Percentiles rank a stretch among this genome's conserved stretches.
Evolutionary conservation across 2,113 vertebrate genomes (phyloP).

Genomic region (Cairina moschata): DNA sequence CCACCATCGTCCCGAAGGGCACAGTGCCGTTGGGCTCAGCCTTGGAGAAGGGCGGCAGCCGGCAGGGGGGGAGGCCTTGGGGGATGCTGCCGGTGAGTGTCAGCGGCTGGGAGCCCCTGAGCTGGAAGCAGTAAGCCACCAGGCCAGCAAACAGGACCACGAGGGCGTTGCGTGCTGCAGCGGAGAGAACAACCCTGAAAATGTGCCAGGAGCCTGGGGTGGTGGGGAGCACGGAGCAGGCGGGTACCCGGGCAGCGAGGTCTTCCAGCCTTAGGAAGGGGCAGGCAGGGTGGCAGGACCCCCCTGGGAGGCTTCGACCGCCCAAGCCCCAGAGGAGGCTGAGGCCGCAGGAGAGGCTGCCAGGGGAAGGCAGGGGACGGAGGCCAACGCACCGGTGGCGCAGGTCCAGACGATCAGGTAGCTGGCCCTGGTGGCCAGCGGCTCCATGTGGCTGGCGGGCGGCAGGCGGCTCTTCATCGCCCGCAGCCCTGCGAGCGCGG

Average conservation of each 20-base stretch:
- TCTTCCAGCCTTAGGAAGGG: background rate
- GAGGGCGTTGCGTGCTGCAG: conserved; percentile 84
- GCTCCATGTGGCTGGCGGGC: background rate
- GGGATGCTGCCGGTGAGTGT: conserved; percentile 85
- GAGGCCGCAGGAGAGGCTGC: background rate
- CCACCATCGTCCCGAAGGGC: conserved; percentile 82
- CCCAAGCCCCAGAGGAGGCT: fast-evolving
- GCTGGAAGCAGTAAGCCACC: conserved; percentile 87
- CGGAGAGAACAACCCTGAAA: fast-evolving
- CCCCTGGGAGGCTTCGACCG: background rate
- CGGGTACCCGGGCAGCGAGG: fast-evolving
- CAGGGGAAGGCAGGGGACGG: background rate
- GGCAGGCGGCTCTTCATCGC: conserved; percentile 80
- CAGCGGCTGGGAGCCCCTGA: conserved; percentile 79
- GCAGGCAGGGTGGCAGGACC: background rate
- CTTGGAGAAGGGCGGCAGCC: conserved; percentile 80
- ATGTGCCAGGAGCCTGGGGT: fast-evolving
- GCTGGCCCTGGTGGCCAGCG: conserved; percentile 60
- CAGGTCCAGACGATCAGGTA: conserved; percentile 80
- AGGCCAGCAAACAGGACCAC: conserved; percentile 88
- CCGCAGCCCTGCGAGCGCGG: conserved; percentile 76
- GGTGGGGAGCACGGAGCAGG: fast-evolving
- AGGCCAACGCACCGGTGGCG: conserved; percentile 80
- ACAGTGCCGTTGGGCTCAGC: conserved; percentile 79
- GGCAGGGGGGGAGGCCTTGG: conserved; percentile 83